Base-by-base conservation (phyloP, 2,797 vertebrate species). In the Mergus octosetaceus region DNA sequence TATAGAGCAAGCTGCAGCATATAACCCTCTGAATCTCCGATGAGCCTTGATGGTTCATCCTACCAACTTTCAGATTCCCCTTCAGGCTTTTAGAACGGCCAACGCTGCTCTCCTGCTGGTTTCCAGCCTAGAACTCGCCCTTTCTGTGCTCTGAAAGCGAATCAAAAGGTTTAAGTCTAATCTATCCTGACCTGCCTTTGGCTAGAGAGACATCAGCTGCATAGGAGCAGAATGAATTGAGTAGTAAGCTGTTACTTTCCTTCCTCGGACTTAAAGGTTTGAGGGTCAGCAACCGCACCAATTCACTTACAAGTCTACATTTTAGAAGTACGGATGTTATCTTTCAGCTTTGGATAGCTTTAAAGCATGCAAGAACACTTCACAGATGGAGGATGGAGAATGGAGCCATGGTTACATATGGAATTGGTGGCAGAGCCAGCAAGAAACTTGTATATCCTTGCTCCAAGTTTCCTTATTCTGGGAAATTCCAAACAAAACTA, bases 131-230 rank as follows among this genome's bases (percentile, higher is more conserved):
- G 43, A 80, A 76, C 47, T 62, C 51, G 75, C 71, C 93, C 76
- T 51, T 60, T 69, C 78, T 90, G 86, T 25, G 70, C 74, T 95
- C 93, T 64, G 53, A 86, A 61, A 95, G 51, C 92, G 92, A 65
- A 94, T 95, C 95, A 95, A 51, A 39, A 74, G 61, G 39, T 87
- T 74, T 79, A 57, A 84, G 11, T 13, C 61, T 95, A 93, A 96
- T 93, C 65, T 53, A 49, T 32, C 88, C 85, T 94, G 97, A 95
- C 93, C 2, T 38, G 89, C 83, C 85, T 95, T 68, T 68, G 90
- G 74, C 88, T 75, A 85, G 54, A 54, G 60, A 82, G 86, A 38
- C 57, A 1, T 30, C 43, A 75, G 76, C 75, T 87, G 65, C 10
- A 1, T 8, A 49, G 77, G 39, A 90, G 71, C 82, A 74, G 69